Evolutionary conservation across 2,888 invertebrate species (phyloP).

Genomic region (Bruchidius siliquastri): DNA sequence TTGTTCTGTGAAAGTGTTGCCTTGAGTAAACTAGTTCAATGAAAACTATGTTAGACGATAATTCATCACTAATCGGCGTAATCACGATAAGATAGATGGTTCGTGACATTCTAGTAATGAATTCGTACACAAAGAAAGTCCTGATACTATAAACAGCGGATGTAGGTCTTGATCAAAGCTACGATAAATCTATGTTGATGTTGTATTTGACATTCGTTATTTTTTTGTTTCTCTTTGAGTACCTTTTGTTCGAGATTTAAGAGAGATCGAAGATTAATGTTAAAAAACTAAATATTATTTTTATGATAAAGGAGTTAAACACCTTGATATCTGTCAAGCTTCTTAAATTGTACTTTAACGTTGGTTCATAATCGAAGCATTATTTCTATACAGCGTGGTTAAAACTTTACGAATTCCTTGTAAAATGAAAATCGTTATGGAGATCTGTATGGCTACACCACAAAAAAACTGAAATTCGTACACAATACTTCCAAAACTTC

Average conservation of each 20-base stretch:
- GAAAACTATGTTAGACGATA: neutral
- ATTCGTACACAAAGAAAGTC: neutral
- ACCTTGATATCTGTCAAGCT: too few species aligned
- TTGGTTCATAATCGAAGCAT: too few species aligned
- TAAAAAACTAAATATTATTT: too few species aligned
- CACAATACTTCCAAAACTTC: too few species aligned
- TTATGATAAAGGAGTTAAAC: too few species aligned
- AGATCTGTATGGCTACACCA: too few species aligned
- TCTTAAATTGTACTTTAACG: too few species aligned
- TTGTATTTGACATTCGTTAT: neutral
- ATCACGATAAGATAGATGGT: neutral
- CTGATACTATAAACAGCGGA: neutral
- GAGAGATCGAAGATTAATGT: too few species aligned
- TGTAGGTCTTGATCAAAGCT: neutral
- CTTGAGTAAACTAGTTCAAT: neutral
- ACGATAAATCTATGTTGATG: neutral
- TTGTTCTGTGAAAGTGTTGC: neutral
- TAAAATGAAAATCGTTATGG: too few species aligned
- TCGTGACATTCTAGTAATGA: neutral
- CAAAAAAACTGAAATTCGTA: too few species aligned
- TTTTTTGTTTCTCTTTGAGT: neutral
- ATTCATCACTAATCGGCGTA: neutral
- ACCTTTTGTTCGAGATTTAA: neutral
- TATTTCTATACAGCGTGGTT: too few species aligned
- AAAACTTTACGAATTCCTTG: too few species aligned